Evolutionary conservation across 92 coral and sea anemone genomes (phyloP).

Genomic region (Diadumene lineata): DNA sequence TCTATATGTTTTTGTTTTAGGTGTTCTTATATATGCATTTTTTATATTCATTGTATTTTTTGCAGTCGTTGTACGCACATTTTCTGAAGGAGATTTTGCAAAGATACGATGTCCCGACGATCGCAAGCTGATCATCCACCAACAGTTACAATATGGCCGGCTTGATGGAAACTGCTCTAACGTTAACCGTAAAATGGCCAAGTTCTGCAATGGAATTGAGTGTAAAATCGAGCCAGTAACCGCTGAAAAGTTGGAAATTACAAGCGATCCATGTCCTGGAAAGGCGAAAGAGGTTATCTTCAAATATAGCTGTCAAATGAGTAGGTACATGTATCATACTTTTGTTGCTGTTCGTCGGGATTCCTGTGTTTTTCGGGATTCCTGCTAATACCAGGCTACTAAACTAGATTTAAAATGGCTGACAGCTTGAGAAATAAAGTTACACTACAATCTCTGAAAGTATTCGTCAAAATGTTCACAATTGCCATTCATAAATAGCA

Average conservation of each 20-base stretch:
- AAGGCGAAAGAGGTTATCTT: conserved; percentile 30
- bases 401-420: no score
- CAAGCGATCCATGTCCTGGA: conserved; percentile 26
- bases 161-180: conserved; percentile 28
- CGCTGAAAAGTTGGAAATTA: neutral
- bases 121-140: conserved; percentile 34
- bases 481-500: no score
- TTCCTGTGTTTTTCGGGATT: no score
- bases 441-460: no score
- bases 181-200: neutral
- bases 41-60: neutral
- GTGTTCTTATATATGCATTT: neutral
- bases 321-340: no score
- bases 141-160: conserved; percentile 35
- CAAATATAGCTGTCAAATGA: conserved; percentile 54
- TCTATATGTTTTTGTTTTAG: neutral
- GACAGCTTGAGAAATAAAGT: no score
- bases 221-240: conserved; percentile 22
- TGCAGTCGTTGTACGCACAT: conserved; percentile 48
- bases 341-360: no score
- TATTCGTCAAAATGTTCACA: no score
- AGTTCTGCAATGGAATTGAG: neutral
- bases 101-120: conserved; percentile 43
- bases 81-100: conserved; percentile 44
- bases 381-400: no score